A percentile compares a stretch with the other conserved stretches of the same genome.
These are phyloP conservation scores for Porites divaricata DNA, from an alignment of 92 coral and sea anemone species.

Conservation along the genomic window DNA sequence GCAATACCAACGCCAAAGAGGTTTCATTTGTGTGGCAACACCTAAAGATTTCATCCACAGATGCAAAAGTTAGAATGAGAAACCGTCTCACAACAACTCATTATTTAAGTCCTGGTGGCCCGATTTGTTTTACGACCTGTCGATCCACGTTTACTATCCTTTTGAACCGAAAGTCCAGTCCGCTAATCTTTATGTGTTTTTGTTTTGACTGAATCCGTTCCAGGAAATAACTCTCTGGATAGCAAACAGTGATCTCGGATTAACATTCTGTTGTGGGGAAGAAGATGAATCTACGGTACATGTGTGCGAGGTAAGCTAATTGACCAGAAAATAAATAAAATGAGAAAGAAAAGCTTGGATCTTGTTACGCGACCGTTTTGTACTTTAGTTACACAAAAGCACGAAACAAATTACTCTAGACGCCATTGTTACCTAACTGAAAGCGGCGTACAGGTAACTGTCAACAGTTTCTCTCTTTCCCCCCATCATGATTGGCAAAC, in stretches of 20 bases:
- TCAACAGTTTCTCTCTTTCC: background rate
- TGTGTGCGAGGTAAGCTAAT: conserved; percentile 81
- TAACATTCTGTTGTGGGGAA: conserved; percentile 89
- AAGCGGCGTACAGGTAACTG: background rate
- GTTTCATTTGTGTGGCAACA: background rate
- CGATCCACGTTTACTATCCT: background rate
- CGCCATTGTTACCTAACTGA: background rate
- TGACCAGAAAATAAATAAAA: background rate
- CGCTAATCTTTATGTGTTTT: background rate
- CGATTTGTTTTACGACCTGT: too few species aligned
- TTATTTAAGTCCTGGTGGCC: background rate
- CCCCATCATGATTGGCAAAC: background rate
- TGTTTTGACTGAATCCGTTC: conserved; percentile 3
- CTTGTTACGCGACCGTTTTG: too few species aligned
- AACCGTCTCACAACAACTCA: background rate
- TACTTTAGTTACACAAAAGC: background rate
- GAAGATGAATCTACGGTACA: conserved; percentile 95
- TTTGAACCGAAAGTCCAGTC: background rate
- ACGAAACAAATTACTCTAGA: background rate
- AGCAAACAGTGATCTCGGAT: conserved; percentile 78
- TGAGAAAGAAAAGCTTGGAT: too few species aligned
- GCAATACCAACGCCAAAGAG: background rate
- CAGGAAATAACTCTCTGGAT: conserved; percentile 97
- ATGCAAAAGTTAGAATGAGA: background rate
- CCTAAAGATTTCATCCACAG: background rate